Evolutionary conservation across 2,797 vertebrate genomes (phyloP), one percentile per base, ranked within the genome.

Genomic region (Aplochiton taeniatus): DNA sequence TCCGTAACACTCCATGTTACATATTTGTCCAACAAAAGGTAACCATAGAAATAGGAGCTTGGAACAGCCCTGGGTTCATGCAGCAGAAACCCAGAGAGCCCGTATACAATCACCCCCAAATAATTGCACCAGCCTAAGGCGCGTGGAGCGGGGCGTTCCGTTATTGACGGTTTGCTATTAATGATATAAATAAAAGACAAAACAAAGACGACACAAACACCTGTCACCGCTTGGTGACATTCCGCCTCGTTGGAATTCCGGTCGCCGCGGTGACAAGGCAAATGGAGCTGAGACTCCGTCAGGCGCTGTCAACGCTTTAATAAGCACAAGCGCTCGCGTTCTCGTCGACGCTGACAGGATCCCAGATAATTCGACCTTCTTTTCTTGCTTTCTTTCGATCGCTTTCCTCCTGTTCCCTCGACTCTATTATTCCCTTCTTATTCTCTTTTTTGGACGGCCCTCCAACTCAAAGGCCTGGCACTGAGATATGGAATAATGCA

Each of bases 291-390:
- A 74, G 83, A 78, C 48, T 41, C 78, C 83, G 82, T 85, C 86
- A 83, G 69, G n/a, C 43, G 65, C 79, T 85, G 81, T 85, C 83
- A 80, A 8, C 11, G 4, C 74, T 75, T 81, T 84, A 83, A 86
- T 87, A 87, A 88, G 71, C 48, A 57, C 72, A 65, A 46, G 73
- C 63, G 69, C 65, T 61, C 63, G 68, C 19, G 2, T 68, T 57
- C 53, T 52, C 18, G 17, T 14, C 4, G 13, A 16, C 10, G 8
- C 52, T 69, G 79, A 83, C 51, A 68, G 42, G 66, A 81, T 84
- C 76, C 65, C 74, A 84, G 71, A 80, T 79, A 73, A 68, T 70
- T 74, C 53, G n/a, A n/a, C n/a, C n/a, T 31, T 17, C 52, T 64
- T 18, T 20, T 4, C 65, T 14, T 53, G 16, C 44, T 16, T 58